phyloP scores from a whole-genome alignment of 2,113 vertebrate genomes.

The Phycodurus eques region DNA sequence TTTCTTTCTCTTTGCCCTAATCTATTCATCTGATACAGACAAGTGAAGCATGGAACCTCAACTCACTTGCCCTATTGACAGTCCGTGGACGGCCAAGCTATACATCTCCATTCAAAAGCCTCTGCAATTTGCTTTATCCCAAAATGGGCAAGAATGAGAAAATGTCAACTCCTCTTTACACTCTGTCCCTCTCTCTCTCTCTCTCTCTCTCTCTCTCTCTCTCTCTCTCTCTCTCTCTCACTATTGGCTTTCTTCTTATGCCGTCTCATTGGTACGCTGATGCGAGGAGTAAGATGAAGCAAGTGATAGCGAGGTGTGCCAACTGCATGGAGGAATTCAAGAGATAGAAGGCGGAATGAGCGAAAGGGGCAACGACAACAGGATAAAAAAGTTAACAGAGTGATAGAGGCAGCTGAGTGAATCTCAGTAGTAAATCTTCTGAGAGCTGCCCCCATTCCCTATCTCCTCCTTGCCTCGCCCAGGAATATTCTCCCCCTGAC shows the following conservation, averaged over 20 bases:
- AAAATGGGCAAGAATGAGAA: conserved; percentile 36
- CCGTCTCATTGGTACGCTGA: conserved; percentile 26
- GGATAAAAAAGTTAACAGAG: conserved; percentile 74
- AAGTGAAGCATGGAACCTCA: conserved; percentile 18
- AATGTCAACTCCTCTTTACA: conserved; percentile 22
- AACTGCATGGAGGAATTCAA: conserved; percentile 54
- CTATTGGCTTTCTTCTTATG: conserved; percentile 10
- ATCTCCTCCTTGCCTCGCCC: conserved; percentile 54
- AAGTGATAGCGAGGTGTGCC: conserved; percentile 47
- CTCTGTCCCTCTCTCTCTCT: background rate
- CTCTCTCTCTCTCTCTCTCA: background rate
- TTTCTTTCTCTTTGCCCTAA: conserved; percentile 13
- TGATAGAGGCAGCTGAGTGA: conserved; percentile 73
- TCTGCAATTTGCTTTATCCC: conserved; percentile 42
- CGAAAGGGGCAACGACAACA: conserved; percentile 55
- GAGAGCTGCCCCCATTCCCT: conserved; percentile 62
- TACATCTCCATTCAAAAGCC: conserved; percentile 41
- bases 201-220: background rate
- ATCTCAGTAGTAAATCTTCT: conserved; percentile 73
- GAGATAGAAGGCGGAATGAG: conserved; percentile 59
- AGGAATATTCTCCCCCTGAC: conserved; percentile 72
- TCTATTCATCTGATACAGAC: conserved; percentile 33
- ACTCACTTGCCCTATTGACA: conserved; percentile 29
- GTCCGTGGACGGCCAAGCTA: conserved; percentile 19
- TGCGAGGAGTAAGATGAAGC: conserved; percentile 52